A percentile compares a stretch with the other conserved stretches of the same genome.
phyloP scores from a whole-genome alignment of 2,797 vertebrate species.

The Chrysocyon brachyurus region DNA sequence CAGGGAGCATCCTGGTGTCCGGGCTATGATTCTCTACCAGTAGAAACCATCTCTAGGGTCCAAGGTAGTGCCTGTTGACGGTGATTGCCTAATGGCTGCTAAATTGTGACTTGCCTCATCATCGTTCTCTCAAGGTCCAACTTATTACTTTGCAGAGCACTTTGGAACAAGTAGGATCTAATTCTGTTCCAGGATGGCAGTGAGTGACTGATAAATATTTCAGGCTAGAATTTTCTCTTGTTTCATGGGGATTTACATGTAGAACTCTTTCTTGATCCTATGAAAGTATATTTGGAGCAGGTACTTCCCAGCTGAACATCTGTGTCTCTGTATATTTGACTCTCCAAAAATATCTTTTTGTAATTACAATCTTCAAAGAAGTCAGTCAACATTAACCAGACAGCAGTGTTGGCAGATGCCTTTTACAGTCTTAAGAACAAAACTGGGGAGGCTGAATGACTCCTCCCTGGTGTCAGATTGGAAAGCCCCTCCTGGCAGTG shows the following conservation, averaged over 20 bases:
- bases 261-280: background rate
- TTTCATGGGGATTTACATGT: conserved; percentile 60
- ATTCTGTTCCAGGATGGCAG: conserved; percentile 30
- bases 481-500: background rate
- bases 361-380: conserved; percentile 49
- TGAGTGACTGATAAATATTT: conserved; percentile 60
- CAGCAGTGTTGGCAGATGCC: background rate
- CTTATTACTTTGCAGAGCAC: background rate
- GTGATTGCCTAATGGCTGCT: background rate
- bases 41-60: background rate
- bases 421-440: background rate
- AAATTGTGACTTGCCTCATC: rapidly evolving
- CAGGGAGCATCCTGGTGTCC: background rate
- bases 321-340: background rate
- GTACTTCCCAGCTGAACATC: conserved; percentile 17
- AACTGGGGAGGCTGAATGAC: background rate
- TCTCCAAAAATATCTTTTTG: conserved; percentile 32
- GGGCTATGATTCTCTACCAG: background rate
- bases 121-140: background rate
- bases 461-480: background rate
- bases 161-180: background rate
- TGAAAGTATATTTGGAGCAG: background rate
- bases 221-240: conserved; percentile 33
- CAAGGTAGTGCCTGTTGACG: background rate
- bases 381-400: background rate